Percentiles rank a stretch among this genome's conserved stretches.
These are phyloP conservation scores for Pachyrhynchus sulphureomaculatus DNA, from an alignment of 1,140 invertebrate species.

Conservation along the genomic window DNA sequence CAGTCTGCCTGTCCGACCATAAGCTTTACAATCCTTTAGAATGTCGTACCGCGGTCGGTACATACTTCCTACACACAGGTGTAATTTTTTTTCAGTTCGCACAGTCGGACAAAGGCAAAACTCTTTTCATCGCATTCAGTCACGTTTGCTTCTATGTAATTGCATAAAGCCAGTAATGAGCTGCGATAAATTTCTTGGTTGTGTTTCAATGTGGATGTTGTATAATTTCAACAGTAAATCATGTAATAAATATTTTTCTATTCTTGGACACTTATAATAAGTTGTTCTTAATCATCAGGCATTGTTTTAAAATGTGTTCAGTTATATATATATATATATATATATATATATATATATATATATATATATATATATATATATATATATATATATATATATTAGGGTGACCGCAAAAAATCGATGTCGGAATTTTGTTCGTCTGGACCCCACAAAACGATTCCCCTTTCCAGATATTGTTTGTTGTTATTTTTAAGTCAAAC, in stretches of 20 bases:
- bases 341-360: too few relatives aligned
- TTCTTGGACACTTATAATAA: not conserved
- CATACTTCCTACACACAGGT: constrained; percentile 24
- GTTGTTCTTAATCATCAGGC: not conserved
- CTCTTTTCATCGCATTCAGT: constrained; percentile 24
- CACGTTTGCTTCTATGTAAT: constrained; percentile 29
- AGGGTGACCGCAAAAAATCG: too few relatives aligned
- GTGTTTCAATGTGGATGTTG: constrained; percentile 20
- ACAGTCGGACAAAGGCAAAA: constrained; percentile 17
- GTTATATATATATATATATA: too few relatives aligned
- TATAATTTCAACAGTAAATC: constrained; percentile 27
- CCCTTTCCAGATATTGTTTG: too few relatives aligned
- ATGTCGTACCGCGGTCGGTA: constrained; percentile 12
- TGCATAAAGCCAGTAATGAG: constrained; percentile 28
- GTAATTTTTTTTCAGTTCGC: constrained; percentile 21
- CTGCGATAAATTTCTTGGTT: constrained; percentile 21
- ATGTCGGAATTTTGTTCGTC: too few relatives aligned
- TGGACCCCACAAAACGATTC: too few relatives aligned
- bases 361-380: too few relatives aligned
- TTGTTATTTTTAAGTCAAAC: too few relatives aligned
- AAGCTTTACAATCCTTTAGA: constrained; percentile 3
- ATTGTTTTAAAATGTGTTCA: too few relatives aligned
- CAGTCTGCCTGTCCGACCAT: constrained; percentile 14
- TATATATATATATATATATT: too few relatives aligned
- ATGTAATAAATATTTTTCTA: constrained; percentile 18